A percentile compares a stretch with the other conserved stretches of the same genome.
phyloP scores from a whole-genome alignment of 2,888 invertebrate genomes.

The Cheilosia pagana region DNA sequence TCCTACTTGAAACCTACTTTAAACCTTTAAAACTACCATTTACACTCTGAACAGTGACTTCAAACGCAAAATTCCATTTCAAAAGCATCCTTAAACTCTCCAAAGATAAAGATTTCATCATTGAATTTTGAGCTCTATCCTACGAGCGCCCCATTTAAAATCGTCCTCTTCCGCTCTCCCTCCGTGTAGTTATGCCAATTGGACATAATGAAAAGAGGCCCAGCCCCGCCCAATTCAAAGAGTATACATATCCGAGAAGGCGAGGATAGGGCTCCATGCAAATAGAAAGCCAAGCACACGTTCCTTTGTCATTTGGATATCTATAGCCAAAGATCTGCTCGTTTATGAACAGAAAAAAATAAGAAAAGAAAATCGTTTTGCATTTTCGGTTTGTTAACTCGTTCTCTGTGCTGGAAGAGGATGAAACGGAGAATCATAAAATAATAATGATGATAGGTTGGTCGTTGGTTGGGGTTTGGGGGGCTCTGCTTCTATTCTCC shows the following conservation, averaged over 20 bases:
- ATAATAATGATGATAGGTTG: constrained; percentile 61
- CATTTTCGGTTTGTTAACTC: constrained; percentile 77
- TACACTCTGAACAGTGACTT: no score
- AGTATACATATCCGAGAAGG: constrained; percentile 17
- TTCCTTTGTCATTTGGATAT: constrained; percentile 52
- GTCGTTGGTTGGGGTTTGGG: no score
- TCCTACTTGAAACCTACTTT: no score
- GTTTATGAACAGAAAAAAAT: constrained; percentile 69
- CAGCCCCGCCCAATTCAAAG: constrained; percentile 6
- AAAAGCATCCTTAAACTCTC: no score
- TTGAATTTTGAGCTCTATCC: no score
- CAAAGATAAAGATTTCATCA: no score
- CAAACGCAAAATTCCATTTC: no score
- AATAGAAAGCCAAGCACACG: constrained; percentile 55
- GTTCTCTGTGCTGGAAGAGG: constrained; percentile 69
- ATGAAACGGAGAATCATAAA: constrained; percentile 52
- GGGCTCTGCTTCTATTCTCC: constrained; percentile 49
- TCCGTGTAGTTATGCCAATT: constrained; percentile 42
- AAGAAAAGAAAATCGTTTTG: constrained; percentile 61
- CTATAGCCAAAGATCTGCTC: constrained; percentile 62
- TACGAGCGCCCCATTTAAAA: no score
- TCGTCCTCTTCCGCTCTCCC: background rate
- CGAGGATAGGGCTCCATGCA: constrained; percentile 25
- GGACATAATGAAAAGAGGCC: constrained; percentile 32
- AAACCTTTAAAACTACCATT: no score